phyloP scores from a whole-genome alignment of 2,888 invertebrate species.

The Catocala sponsa region DNA sequence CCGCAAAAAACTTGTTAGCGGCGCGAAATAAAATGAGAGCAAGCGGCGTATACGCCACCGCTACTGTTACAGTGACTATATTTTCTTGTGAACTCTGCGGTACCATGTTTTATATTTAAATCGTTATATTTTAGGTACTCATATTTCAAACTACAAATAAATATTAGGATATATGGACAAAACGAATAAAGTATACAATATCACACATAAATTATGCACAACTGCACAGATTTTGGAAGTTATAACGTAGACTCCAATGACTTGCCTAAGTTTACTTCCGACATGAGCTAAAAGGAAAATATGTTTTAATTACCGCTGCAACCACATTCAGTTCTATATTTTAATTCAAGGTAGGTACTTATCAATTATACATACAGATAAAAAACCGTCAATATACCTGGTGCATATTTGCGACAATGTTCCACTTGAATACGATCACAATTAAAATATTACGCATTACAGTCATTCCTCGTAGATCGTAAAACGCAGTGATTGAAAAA shows the following conservation, averaged over 20 bases:
- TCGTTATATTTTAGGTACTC: too few species aligned
- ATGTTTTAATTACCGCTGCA: conserved; percentile 30
- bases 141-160: too few species aligned
- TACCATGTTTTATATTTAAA: too few species aligned
- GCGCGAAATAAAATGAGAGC: conserved; percentile 66
- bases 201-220: too few species aligned
- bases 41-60: conserved; percentile 44
- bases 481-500: conserved; percentile 49
- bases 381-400: conserved; percentile 31
- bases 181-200: too few species aligned
- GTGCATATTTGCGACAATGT: conserved; percentile 42
- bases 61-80: conserved; percentile 7
- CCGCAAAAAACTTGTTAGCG: conserved; percentile 72
- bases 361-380: conserved; percentile 38
- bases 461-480: conserved; percentile 49
- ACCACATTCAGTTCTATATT: conserved; percentile 31
- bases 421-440: conserved; percentile 42
- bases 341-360: conserved; percentile 40
- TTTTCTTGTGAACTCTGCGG: conserved; percentile 2
- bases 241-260: too few species aligned
- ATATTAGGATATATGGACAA: too few species aligned
- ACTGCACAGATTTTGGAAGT: too few species aligned
- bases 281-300: conserved; percentile 20
- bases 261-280: conserved; percentile 15
- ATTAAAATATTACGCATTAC: conserved; percentile 60